Percentiles rank a stretch among this genome's conserved stretches.
These are phyloP conservation scores for Coelinius sp. DNA, from an alignment of 2,888 invertebrate species.

Conservation along the genomic window DNA sequence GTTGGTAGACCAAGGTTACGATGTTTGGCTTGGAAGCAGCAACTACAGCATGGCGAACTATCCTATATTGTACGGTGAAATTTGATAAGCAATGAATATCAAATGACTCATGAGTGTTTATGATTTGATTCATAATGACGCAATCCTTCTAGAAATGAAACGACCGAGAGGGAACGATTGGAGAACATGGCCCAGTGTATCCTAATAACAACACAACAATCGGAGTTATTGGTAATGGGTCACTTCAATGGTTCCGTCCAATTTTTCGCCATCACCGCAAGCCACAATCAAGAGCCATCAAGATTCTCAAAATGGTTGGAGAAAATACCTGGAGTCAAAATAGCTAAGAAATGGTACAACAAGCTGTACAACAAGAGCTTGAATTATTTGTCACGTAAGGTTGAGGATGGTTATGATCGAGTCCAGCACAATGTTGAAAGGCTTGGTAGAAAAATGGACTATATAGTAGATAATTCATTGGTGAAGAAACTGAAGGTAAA, in stretches of 20 bases:
- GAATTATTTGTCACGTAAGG: conserved; percentile 55
- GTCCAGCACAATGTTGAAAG: conserved; percentile 54
- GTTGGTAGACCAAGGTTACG: conserved; percentile 60
- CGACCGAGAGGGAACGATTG: conserved; percentile 52
- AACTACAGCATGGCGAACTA: conserved; percentile 54
- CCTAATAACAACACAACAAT: conserved; percentile 53
- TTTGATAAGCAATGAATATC: conserved; percentile 7
- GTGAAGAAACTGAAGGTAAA: conserved; percentile 55
- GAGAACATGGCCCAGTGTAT: conserved; percentile 56
- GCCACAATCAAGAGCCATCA: conserved; percentile 43
- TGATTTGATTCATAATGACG: not conserved
- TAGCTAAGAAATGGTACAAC: conserved; percentile 52
- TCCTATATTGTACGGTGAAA: conserved; percentile 48
- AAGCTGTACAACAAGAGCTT: conserved; percentile 55
- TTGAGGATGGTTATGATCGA: conserved; percentile 52
- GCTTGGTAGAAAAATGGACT: conserved; percentile 55
- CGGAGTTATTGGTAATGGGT: conserved; percentile 60
- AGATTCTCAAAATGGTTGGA: conserved; percentile 52
- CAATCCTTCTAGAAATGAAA: conserved; percentile 49
- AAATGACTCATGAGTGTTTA: not conserved
- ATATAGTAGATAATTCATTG: conserved; percentile 54
- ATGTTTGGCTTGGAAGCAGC: conserved; percentile 60
- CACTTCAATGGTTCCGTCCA: conserved; percentile 56
- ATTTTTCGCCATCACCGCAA: conserved; percentile 56
- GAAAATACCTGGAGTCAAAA: conserved; percentile 55